Base-by-base conservation (phyloP, 2,888 invertebrate genomes). In the Saturnia japonica region DNA sequence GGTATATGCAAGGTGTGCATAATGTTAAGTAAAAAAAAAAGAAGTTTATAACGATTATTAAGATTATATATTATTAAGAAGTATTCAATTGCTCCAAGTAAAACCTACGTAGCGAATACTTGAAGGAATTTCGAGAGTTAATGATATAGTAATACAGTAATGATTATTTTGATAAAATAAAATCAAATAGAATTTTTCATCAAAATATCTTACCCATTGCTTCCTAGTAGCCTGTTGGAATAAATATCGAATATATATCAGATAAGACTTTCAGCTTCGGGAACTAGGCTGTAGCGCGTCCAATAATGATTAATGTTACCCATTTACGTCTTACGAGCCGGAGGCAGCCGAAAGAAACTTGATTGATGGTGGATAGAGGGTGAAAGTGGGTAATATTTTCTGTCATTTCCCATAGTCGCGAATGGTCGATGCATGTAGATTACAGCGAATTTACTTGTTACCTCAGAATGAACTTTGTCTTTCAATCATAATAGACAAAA, bases 271-370 rank as follows among this genome's bases (percentile, higher is more conserved):
- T 81, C 80, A 77, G 82, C 76, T 75, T 76, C 72, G 75, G 80
- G 84, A 88, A 85, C 82, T 84, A 77, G 84, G 83, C 77, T 83
- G 77, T 80, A 82, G 78, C 77, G 73, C 82, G 86, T 84, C 87
- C 85, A 82, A 88, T 91, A 90, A 91, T 90, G 91, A 92, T 92
- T 89, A 90, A 93, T 91, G 91, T 78, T 76, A 72, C 75, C 88
- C 87, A 89, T 91, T 90, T 88, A 87, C 88, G 85, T 82, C 82
- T 82, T 85, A 83, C 78, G 80, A 81, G 85, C 84, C 80, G 70
- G 78, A 84, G 83, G 82, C 77, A 70, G 76, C 75, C 72, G 76
- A 72, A 81, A 80, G 81, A 87, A 90, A 89, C 82, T 89, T 92
- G 92, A 92, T 93, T 90, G 91, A 93, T 92, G 89, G 80, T 82